Percentiles rank a stretch among this genome's conserved stretches.
These are phyloP conservation scores for Colistium nudipinnis DNA, from an alignment of 2,113 vertebrate genomes.

Conservation along the genomic window DNA sequence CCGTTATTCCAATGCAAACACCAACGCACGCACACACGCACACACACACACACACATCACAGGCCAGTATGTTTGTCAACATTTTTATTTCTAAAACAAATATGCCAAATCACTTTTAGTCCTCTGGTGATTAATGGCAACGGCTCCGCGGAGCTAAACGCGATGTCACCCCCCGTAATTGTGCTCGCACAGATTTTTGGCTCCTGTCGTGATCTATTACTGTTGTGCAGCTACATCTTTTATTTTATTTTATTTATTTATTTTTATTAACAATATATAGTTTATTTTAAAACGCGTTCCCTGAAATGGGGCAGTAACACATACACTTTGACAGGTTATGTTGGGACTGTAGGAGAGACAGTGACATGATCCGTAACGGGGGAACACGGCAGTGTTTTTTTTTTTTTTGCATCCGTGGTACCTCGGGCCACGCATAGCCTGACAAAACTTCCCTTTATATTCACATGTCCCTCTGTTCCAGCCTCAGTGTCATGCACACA, in stretches of 20 bases:
- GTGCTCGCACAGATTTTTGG: constrained; percentile 14
- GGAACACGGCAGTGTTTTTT: background rate
- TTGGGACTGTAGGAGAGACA: background rate
- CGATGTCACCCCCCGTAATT: constrained; percentile 18
- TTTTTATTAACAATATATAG: background rate
- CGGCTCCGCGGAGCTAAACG: constrained; percentile 38
- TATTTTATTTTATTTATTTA: too few species aligned
- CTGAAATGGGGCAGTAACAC: constrained; percentile 1
- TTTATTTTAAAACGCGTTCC: background rate
- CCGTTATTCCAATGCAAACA: constrained; percentile 22
- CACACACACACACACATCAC: constrained; percentile 50
- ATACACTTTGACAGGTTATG: background rate
- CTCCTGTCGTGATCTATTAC: constrained; percentile 23
- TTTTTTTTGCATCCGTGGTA: constrained; percentile 13
- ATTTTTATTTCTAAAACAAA: constrained; percentile 54
- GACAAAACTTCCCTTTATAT: constrained; percentile 21
- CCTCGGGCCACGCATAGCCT: constrained; percentile 15
- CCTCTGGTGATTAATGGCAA: constrained; percentile 51
- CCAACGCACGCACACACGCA: constrained; percentile 41
- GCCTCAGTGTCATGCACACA: constrained; percentile 7
- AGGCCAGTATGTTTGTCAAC: constrained; percentile 47
- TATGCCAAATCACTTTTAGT: constrained; percentile 46
- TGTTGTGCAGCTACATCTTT: too few species aligned
- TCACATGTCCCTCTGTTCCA: constrained; percentile 29
- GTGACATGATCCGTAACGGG: constrained; percentile 8